Conservation (phyloP, 2,888 invertebrate species). For the Noctua janthe region DNA sequence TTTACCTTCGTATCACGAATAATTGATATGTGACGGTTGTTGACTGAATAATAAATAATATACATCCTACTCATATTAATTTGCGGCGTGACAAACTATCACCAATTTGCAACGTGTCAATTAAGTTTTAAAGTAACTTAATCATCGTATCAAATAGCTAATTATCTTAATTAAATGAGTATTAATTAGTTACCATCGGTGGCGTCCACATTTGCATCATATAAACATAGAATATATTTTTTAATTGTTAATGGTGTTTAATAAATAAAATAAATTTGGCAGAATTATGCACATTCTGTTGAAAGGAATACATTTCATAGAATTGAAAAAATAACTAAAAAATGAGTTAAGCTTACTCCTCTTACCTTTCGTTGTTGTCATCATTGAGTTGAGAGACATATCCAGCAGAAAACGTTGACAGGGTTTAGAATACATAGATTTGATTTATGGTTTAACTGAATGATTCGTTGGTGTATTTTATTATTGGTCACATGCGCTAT, state of each 20-base stretch:
- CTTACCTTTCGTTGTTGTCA: neutral
- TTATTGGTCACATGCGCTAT: neutral
- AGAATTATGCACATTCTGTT: neutral
- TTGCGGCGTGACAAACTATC: conserved; percentile 1
- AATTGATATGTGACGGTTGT: neutral
- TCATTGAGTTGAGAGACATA: neutral
- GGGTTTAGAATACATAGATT: neutral
- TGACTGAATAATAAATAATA: neutral
- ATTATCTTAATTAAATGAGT: conserved; percentile 9
- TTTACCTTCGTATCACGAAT: too few relatives aligned
- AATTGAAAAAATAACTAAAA: neutral
- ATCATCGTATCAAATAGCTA: neutral
- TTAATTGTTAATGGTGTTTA: neutral
- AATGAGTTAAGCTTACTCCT: neutral
- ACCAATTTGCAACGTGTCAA: conserved; percentile 22
- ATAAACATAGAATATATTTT: neutral
- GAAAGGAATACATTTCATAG: neutral
- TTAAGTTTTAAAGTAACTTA: conserved; percentile 30
- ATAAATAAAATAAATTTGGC: neutral
- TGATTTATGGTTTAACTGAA: neutral
- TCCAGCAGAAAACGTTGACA: neutral
- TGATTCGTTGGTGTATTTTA: neutral
- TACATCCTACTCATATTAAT: conserved; percentile 1
- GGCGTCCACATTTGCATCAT: neutral
- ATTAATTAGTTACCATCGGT: conserved; percentile 9